A percentile compares a stretch with the other conserved stretches of the same genome.
Evolutionary conservation across 2,113 vertebrate genomes (phyloP).

Genomic region (Mystacornis crossleyi): DNA sequence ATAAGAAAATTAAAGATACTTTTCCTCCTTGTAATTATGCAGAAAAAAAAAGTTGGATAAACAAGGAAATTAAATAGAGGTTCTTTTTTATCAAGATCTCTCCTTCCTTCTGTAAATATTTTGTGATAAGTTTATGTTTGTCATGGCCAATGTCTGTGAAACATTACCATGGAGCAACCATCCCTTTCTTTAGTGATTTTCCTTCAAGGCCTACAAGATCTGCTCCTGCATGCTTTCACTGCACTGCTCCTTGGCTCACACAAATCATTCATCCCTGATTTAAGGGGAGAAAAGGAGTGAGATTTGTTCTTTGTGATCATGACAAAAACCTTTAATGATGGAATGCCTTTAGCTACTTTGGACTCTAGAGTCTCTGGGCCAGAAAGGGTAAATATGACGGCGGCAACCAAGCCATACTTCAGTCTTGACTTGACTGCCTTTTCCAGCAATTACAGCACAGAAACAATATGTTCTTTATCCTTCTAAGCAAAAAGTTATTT

Average conservation of each 20-base stretch:
- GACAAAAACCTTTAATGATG: slow-evolving; percentile 48
- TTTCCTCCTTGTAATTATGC: neutral
- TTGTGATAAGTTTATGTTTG: neutral
- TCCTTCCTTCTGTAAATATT: neutral
- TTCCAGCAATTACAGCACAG: neutral
- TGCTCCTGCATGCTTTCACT: neutral
- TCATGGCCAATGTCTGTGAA: neutral
- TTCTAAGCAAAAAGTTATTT: neutral
- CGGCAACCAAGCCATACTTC: neutral
- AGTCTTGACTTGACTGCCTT: neutral
- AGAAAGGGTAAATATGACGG: slow-evolving; percentile 24
- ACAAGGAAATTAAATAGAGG: neutral
- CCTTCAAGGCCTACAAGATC: neutral
- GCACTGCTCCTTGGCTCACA: neutral
- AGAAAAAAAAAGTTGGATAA: neutral
- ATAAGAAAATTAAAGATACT: neutral
- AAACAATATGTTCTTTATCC: neutral
- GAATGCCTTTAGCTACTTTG: slow-evolving; percentile 47
- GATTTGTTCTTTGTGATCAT: slow-evolving; percentile 52
- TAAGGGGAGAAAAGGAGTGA: slow-evolving; percentile 43
- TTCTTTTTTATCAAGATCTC: neutral
- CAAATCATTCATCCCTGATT: slow-evolving; percentile 12
- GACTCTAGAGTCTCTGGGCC: neutral
- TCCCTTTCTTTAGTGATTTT: neutral
- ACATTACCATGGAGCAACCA: neutral